Base-by-base conservation (phyloP, 2,888 invertebrate species). In the Syritta pipiens region DNA sequence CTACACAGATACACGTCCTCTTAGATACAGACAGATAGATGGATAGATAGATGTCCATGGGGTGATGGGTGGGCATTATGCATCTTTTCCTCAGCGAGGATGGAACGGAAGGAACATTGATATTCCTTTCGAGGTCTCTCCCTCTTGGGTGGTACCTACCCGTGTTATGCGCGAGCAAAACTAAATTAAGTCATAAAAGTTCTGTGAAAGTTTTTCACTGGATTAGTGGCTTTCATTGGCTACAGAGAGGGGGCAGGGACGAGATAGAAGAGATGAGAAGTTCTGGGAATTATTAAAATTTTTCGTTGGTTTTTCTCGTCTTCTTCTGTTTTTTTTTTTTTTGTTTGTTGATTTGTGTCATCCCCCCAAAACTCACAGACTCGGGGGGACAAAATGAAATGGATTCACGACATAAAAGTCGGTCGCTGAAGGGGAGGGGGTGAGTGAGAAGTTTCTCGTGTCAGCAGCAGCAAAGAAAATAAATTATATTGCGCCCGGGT, bases 171-270 rank as follows among this genome's bases (percentile, higher is more conserved):
- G 37, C 74, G 28, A 37, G 44, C 79, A 68, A 79, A 79, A 74
- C 74, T 68, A 79, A 79, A 79, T 79, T 79, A 79, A 79, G 79
- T 57, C 79, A 62, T 79, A 79, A 79, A 79, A 79, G 62, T 67
- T 74, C 24, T 67, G 79, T 57, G 67, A 79, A 74, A 79, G 79
- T 79, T 79, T 79, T 74, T 55, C 67, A 62, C 74, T 62, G 79
- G 74, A 79, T 79, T 79, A 79, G 79, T 74, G 67, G 6, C 72
- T 44, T 74, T 48, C 63, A 71, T 51, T 53, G 65, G 59, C 44
- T 51, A 20, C 57, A 44, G 44, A 48, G 26, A 12, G 10, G 10
- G 19, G 17, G 19, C 17, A 37, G 7, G 7, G 37, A 48, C 48
- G 35, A 62, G 49, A 35, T 14, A 68, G 3, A 53, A 32, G 28